Conservation (phyloP, 2,113 vertebrate species). For the Mormyrus iriodes region DNA sequence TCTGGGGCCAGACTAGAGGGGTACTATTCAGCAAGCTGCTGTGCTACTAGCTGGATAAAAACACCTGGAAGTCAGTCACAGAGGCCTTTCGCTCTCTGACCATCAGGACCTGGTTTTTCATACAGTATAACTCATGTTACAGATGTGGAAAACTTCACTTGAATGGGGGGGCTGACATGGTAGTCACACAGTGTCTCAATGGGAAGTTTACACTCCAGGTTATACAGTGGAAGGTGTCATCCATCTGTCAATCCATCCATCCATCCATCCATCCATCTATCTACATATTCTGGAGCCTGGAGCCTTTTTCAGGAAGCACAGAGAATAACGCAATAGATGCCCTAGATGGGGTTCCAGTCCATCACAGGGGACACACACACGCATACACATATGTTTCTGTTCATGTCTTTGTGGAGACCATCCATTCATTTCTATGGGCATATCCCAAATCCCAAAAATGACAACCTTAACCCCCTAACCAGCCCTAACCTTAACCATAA, state of each 20-base stretch:
- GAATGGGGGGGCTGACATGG: neutral
- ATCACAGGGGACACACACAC: neutral
- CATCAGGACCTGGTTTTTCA: neutral
- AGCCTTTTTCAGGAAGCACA: neutral
- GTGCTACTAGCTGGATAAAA: neutral
- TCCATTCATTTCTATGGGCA: neutral
- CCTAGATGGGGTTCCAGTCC: neutral
- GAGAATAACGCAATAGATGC: neutral
- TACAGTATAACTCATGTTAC: neutral
- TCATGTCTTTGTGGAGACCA: neutral
- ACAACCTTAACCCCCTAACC: neutral
- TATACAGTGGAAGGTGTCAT: neutral
- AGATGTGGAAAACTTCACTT: neutral
- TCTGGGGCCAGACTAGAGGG: neutral
- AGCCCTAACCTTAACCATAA: neutral
- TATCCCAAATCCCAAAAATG: neutral
- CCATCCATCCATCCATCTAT: neutral
- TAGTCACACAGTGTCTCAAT: neutral
- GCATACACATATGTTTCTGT: neutral
- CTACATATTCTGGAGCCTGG: neutral
- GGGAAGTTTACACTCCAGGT: neutral
- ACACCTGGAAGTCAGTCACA: neutral
- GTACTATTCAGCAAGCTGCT: neutral
- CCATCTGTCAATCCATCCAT: neutral
- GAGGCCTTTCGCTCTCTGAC: too few relatives aligned